Conservation (phyloP, 1,140 invertebrate species). For the Caerostris darwini region DNA sequence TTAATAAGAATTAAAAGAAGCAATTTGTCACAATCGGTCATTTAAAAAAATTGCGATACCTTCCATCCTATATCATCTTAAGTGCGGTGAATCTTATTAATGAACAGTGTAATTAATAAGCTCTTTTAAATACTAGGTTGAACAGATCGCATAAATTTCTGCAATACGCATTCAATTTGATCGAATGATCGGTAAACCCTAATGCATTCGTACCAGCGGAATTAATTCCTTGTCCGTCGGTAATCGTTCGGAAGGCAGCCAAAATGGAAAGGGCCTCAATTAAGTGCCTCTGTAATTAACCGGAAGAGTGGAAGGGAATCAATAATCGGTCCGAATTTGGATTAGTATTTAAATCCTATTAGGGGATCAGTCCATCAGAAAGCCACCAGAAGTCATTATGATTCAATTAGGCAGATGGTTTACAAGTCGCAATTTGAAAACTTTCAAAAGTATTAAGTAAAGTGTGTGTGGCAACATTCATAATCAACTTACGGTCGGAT, state of each 20-base stretch:
- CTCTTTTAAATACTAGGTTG: too few relatives aligned
- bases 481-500: background rate
- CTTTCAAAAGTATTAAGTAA: background rate
- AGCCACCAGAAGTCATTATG: background rate
- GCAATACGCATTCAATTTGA: background rate
- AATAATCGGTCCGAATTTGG: background rate
- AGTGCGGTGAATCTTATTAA: too few relatives aligned
- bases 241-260: background rate
- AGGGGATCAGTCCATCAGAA: background rate
- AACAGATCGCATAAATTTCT: too few relatives aligned
- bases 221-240: background rate
- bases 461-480: background rate
- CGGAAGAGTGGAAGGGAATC: background rate
- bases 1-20: too few relatives aligned
- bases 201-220: background rate
- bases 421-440: background rate
- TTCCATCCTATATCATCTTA: too few relatives aligned
- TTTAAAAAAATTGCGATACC: too few relatives aligned
- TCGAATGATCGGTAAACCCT: background rate
- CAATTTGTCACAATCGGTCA: too few relatives aligned
- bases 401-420: background rate
- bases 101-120: too few relatives aligned
- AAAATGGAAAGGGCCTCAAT: conserved; percentile 3
- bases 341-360: conserved; percentile 13
- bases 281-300: conserved; percentile 15